These are phyloP conservation scores for Aurelia sp. DNA, from an alignment of 30 jellyfish, hydroid and myxozoan species.

Conservation along the genomic window DNA sequence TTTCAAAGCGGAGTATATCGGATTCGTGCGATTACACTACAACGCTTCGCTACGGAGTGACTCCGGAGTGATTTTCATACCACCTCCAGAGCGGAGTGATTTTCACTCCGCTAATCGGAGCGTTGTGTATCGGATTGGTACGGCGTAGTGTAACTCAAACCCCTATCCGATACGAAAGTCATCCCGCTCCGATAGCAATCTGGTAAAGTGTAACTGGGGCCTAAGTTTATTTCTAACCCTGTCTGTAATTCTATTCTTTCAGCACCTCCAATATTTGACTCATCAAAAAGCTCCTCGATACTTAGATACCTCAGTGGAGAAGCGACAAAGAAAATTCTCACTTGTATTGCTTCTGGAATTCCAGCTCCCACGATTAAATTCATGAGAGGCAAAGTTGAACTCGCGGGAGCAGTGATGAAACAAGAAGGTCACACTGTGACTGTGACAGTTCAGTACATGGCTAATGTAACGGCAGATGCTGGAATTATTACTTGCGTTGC, in stretches of 20 bases:
- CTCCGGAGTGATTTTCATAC: no score
- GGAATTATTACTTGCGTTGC: conserved; percentile 56
- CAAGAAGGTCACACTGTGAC: conserved; percentile 4
- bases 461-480: conserved; percentile 48
- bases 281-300: conserved; percentile 2
- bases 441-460: background rate
- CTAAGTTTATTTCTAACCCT: background rate
- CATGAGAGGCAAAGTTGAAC: conserved; percentile 20
- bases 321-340: conserved; percentile 10
- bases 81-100: no score
- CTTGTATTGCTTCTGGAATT: conserved; percentile 78
- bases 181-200: no score
- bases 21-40: no score
- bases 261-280: conserved; percentile 16
- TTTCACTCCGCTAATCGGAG: no score
- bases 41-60: no score
- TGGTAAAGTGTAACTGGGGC: no score
- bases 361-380: conserved; percentile 78
- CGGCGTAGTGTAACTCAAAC: no score
- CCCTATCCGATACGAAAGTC: no score
- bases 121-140: no score
- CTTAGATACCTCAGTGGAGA: conserved; percentile 22
- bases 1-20: no score
- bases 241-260: background rate
- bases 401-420: conserved; percentile 1